Conservation (phyloP, 2,888 invertebrate genomes). For the Minunthozetes semirufus region DNA sequence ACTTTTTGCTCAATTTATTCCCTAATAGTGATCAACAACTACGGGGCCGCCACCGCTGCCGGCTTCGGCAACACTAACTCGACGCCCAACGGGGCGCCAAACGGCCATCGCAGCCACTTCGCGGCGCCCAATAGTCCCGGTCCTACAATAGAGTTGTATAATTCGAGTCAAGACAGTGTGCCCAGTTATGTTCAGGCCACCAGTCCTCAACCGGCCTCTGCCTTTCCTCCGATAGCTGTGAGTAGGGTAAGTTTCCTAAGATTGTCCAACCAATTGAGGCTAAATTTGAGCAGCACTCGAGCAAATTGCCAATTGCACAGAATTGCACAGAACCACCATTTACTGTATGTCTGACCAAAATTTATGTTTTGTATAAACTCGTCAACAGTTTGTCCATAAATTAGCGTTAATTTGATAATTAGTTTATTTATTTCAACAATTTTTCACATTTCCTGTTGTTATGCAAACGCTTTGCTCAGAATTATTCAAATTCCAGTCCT, state of each 20-base stretch:
- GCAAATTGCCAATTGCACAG: no score
- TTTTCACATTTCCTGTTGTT: no score
- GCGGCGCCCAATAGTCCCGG: slow-evolving; percentile 85
- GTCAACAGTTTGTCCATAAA: no score
- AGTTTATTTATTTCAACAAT: no score
- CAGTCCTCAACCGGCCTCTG: slow-evolving; percentile 84
- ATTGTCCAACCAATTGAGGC: no score
- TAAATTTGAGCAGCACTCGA: no score
- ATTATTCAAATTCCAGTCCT: no score
- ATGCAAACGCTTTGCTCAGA: no score
- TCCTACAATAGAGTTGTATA: slow-evolving; percentile 83
- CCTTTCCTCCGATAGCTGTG: slow-evolving; percentile 86
- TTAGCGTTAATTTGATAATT: no score
- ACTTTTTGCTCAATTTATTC: not conserved
- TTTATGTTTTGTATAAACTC: no score
- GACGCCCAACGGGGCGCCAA: slow-evolving; percentile 52
- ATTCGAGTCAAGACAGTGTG: slow-evolving; percentile 73
- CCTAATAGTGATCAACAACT: slow-evolving; percentile 82
- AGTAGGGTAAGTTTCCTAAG: slow-evolving; percentile 48
- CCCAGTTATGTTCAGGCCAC: slow-evolving; percentile 85
- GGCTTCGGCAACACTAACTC: slow-evolving; percentile 46
- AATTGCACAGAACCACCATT: no score
- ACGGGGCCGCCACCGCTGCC: slow-evolving; percentile 50
- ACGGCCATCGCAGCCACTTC: slow-evolving; percentile 56
- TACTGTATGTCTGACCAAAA: no score